Evolutionary conservation across 2,888 invertebrate species (phyloP).

Genomic region (Amblyjoppa fuscipennis): DNA sequence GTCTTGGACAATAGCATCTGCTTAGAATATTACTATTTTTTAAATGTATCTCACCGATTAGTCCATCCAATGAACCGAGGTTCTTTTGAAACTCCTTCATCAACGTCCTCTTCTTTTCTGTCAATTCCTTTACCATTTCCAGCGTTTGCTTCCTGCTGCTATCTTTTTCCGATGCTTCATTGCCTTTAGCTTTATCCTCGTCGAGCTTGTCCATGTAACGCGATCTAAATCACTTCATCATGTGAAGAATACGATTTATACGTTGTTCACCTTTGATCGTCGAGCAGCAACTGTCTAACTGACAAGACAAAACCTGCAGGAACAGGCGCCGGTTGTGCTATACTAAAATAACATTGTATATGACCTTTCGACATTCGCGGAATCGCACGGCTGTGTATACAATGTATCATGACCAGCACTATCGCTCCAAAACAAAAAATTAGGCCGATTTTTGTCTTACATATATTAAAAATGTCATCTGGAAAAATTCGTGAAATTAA

Average conservation of each 20-base stretch:
- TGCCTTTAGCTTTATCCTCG: constrained; percentile 26
- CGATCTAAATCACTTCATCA: constrained; percentile 6
- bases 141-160: constrained; percentile 21
- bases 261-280: not conserved
- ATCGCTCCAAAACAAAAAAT: not conserved
- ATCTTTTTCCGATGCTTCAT: constrained; percentile 26
- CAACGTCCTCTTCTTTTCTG: constrained; percentile 41
- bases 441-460: not conserved
- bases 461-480: not conserved
- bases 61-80: not conserved
- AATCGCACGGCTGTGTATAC: not conserved
- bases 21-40: not conserved
- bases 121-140: constrained; percentile 39
- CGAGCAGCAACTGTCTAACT: not conserved
- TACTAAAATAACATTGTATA: not conserved
- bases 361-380: not conserved
- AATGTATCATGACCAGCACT: not conserved
- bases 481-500: not conserved
- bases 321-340: not conserved
- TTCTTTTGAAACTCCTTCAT: constrained; percentile 2
- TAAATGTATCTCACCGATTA: not conserved
- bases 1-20: not conserved
- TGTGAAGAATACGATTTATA: not conserved
- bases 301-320: not conserved
- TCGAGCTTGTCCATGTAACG: constrained; percentile 35